Percentiles rank a stretch among this genome's conserved stretches.
These are phyloP conservation scores for Echinometra lucunter DNA, from an alignment of 53 echinoderm and acorn worm genomes.

Conservation along the genomic window DNA sequence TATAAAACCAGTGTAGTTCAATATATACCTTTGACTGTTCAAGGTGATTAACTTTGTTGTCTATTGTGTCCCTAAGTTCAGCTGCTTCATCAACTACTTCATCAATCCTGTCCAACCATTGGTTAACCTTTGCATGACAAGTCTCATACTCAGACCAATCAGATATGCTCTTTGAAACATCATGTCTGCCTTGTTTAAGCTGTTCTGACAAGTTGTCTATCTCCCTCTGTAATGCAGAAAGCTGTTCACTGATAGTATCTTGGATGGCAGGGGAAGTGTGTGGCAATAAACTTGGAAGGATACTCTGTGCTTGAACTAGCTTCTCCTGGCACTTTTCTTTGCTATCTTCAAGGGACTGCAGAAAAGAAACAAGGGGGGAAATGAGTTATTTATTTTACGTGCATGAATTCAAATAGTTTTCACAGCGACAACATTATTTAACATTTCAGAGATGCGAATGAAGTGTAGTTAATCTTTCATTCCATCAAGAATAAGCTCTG, in stretches of 20 bases:
- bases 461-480: not conserved
- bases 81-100: slow-evolving; percentile 70
- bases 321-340: slow-evolving; percentile 64
- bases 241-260: slow-evolving; percentile 65
- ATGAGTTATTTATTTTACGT: no score
- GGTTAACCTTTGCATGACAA: slow-evolving; percentile 41
- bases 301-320: slow-evolving; percentile 70
- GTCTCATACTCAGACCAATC: slow-evolving; percentile 78
- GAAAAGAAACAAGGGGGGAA: not conserved
- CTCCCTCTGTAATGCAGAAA: slow-evolving; percentile 76
- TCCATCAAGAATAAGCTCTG: not conserved
- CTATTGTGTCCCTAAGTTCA: slow-evolving; percentile 73
- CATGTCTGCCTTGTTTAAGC: slow-evolving; percentile 73
- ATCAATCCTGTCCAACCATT: slow-evolving; percentile 75
- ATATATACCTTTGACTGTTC: slow-evolving; percentile 76
- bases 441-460: not conserved
- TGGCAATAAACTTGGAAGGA: slow-evolving; percentile 74
- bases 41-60: slow-evolving; percentile 71
- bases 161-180: slow-evolving; percentile 73
- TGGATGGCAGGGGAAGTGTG: slow-evolving; percentile 72
- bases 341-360: slow-evolving; percentile 61
- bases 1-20: not conserved
- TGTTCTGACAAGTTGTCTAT: slow-evolving; percentile 74
- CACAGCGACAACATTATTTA: not conserved
- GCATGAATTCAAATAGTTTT: not conserved